Evolutionary conservation across 2,797 vertebrate genomes (phyloP).

Genomic region (Amphiprion clarkii): DNA sequence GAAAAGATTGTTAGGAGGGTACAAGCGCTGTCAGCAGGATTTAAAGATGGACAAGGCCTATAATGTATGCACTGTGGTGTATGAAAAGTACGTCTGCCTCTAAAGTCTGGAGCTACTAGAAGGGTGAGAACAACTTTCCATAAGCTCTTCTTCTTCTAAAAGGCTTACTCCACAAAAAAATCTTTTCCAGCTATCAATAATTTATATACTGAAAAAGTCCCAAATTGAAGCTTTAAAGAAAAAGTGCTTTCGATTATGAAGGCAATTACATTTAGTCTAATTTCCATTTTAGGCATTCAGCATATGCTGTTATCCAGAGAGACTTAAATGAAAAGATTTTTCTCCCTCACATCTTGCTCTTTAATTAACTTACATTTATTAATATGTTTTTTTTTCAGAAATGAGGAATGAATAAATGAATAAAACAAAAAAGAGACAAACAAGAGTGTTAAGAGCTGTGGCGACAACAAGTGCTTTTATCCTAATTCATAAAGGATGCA

Average conservation of each 20-base stretch:
- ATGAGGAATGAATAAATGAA: constrained; percentile 15
- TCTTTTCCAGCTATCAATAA: constrained; percentile 63
- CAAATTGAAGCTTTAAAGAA: constrained; percentile 65
- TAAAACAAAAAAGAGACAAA: constrained; percentile 19
- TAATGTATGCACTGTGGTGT: neutral
- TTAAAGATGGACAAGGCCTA: neutral
- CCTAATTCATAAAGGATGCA: constrained; percentile 26
- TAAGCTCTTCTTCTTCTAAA: constrained; percentile 46
- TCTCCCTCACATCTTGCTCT: constrained; percentile 17
- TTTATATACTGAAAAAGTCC: constrained; percentile 63
- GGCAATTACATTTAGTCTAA: constrained; percentile 65
- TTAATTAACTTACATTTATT: constrained; percentile 39
- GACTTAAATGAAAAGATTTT: constrained; percentile 36
- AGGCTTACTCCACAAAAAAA: constrained; percentile 61
- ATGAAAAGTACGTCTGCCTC: neutral
- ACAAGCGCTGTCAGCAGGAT: neutral
- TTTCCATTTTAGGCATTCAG: constrained; percentile 62
- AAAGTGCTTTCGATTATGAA: constrained; percentile 69
- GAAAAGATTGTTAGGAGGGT: neutral
- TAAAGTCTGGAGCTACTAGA: constrained; percentile 19
- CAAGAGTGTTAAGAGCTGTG: neutral
- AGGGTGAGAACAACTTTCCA: constrained; percentile 41
- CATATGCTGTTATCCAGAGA: constrained; percentile 22
- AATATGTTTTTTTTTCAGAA: constrained; percentile 21
- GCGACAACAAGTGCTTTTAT: constrained; percentile 12